Conservation (phyloP, 2,888 invertebrate genomes). For the Hybos culiciformis region DNA sequence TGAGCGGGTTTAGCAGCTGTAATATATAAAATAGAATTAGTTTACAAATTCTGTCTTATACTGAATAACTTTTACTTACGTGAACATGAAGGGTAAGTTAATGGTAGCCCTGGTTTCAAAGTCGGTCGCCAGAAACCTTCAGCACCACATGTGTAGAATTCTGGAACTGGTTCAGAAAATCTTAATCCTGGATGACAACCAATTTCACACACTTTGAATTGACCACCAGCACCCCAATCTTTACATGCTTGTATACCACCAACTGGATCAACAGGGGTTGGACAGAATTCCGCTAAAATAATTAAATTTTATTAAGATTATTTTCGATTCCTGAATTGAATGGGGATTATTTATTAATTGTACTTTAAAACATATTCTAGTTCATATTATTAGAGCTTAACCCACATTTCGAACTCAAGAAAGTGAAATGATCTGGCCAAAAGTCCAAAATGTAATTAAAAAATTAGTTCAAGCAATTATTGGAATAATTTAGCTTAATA, state of each 20-base stretch:
- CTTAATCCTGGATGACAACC: slow-evolving; percentile 70
- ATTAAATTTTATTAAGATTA: no score
- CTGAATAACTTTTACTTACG: slow-evolving; percentile 41
- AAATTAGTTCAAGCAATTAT: no score
- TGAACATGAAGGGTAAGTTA: slow-evolving; percentile 86
- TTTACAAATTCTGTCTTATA: background rate
- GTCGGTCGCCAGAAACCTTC: slow-evolving; percentile 97
- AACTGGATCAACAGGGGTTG: slow-evolving; percentile 72
- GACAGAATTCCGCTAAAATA: slow-evolving; percentile 91
- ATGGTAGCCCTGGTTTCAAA: slow-evolving; percentile 57
- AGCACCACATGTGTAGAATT: slow-evolving; percentile 94
- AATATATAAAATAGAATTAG: slow-evolving; percentile 15
- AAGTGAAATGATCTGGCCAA: slow-evolving; percentile 2
- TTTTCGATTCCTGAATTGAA: no score
- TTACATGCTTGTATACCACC: slow-evolving; percentile 87
- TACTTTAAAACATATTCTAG: no score
- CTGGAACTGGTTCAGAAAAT: slow-evolving; percentile 88
- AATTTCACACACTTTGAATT: slow-evolving; percentile 88
- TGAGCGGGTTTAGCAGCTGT: slow-evolving; percentile 80
- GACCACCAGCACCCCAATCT: slow-evolving; percentile 92
- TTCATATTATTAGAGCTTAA: background rate
- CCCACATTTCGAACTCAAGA: background rate
- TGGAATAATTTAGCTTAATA: no score
- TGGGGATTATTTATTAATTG: no score
- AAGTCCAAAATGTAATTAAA: no score